A percentile compares a stretch with the other conserved stretches of the same genome.
These are phyloP conservation scores for Drosophila tripunctata DNA, from an alignment of 2,888 invertebrate species.

Conservation along the genomic window DNA sequence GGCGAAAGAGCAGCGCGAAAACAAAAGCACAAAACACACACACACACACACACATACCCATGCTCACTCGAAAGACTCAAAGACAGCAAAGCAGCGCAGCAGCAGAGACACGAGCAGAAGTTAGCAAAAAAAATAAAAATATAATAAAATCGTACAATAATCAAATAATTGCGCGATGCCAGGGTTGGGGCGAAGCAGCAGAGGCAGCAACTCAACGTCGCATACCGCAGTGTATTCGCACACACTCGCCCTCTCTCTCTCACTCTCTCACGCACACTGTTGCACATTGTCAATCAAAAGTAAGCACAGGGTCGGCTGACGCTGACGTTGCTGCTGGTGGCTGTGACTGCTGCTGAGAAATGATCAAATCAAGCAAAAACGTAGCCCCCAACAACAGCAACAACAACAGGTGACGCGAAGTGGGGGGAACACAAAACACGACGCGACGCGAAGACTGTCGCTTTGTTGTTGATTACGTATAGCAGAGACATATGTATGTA, in stretches of 20 bases:
- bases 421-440: too few species aligned
- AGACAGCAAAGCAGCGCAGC: constrained; percentile 24
- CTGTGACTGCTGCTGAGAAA: constrained; percentile 62
- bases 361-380: constrained; percentile 72
- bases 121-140: constrained; percentile 39
- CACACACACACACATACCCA: too few species aligned
- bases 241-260: constrained; percentile 66
- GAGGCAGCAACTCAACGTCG: constrained; percentile 47
- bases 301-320: constrained; percentile 64
- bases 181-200: constrained; percentile 23
- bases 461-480: constrained; percentile 72
- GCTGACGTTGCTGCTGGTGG: constrained; percentile 26
- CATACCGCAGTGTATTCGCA: constrained; percentile 73
- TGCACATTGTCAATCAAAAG: constrained; percentile 69
- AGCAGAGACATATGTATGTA: constrained; percentile 30
- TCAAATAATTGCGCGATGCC: constrained; percentile 61
- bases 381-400: constrained; percentile 52
- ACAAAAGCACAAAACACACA: constrained; percentile 55
- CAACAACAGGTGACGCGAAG: constrained; percentile 59
- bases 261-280: constrained; percentile 62
- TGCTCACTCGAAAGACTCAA: constrained; percentile 32
- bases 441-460: constrained; percentile 53
- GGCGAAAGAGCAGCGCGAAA: constrained; percentile 66
- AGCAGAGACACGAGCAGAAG: constrained; percentile 38
- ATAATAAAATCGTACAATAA: constrained; percentile 71